These are phyloP conservation scores for Hydropsyche betteni DNA, from an alignment of 2,888 invertebrate species.

Conservation along the genomic window DNA sequence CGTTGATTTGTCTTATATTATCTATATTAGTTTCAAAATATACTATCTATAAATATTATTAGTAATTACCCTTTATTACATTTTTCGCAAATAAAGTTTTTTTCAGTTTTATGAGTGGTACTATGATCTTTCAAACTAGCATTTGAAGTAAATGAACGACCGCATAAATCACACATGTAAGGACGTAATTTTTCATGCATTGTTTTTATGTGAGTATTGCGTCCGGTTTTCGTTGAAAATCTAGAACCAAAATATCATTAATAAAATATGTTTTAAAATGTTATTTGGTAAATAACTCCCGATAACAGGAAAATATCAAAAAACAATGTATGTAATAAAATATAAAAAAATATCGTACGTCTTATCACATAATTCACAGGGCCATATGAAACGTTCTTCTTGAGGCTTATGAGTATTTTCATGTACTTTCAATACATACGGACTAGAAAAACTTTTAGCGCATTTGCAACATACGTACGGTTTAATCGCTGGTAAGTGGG, in stretches of 20 bases:
- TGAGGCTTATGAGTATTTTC: slow-evolving; percentile 54
- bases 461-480: slow-evolving; percentile 48
- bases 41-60: too few species aligned
- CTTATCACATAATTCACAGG: slow-evolving; percentile 53
- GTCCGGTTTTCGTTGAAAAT: slow-evolving; percentile 53
- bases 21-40: too few species aligned
- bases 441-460: slow-evolving; percentile 54
- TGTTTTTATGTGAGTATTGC: slow-evolving; percentile 53
- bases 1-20: too few species aligned
- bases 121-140: slow-evolving; percentile 48
- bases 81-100: slow-evolving; percentile 48
- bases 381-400: slow-evolving; percentile 53
- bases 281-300: too few species aligned
- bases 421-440: slow-evolving; percentile 53
- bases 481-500: neutral
- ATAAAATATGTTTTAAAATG: too few species aligned
- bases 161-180: slow-evolving; percentile 49
- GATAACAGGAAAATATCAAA: too few species aligned
- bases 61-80: slow-evolving; percentile 53
- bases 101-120: slow-evolving; percentile 43
- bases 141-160: slow-evolving; percentile 45
- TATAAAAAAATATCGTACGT: slow-evolving; percentile 36
- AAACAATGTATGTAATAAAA: neutral
- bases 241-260: slow-evolving; percentile 24
- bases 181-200: slow-evolving; percentile 55